These are phyloP conservation scores for Notamacropus eugenii DNA, from an alignment of 2,797 vertebrate genomes.

Conservation along the genomic window DNA sequence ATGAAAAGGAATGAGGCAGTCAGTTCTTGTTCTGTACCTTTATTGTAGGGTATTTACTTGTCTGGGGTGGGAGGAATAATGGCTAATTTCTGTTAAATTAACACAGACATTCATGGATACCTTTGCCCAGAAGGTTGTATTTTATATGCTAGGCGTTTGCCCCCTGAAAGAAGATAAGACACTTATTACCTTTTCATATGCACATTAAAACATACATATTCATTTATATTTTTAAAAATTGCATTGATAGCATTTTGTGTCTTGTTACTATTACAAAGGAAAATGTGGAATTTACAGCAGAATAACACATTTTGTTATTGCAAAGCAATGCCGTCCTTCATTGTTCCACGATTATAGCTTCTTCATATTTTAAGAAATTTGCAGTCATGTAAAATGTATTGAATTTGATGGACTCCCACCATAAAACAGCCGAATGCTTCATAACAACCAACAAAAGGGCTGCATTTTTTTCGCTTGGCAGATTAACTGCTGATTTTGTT, in stretches of 20 bases:
- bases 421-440: conserved; percentile 78
- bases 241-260: conserved; percentile 51
- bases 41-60: conserved; percentile 61
- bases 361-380: conserved; percentile 77
- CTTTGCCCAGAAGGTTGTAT: conserved; percentile 59
- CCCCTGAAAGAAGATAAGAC: conserved; percentile 50
- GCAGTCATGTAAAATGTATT: conserved; percentile 78
- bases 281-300: conserved; percentile 56
- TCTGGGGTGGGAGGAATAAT: conserved; percentile 13
- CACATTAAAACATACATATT: conserved; percentile 60
- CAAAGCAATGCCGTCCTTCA: conserved; percentile 56
- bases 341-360: conserved; percentile 55
- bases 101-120: conserved; percentile 75
- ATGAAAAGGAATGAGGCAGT: conserved; percentile 42
- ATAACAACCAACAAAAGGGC: conserved; percentile 77
- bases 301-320: conserved; percentile 64
- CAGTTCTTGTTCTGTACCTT: conserved; percentile 41
- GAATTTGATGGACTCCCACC: conserved; percentile 77
- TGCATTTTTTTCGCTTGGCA: conserved; percentile 78
- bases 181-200: conserved; percentile 59
- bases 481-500: conserved; percentile 78
- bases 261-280: conserved; percentile 69
- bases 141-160: conserved; percentile 70
- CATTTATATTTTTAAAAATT: conserved; percentile 61
- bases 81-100: conserved; percentile 75